phyloP scores from a whole-genome alignment of 2,888 invertebrate species.

The Catocala sponsa region DNA sequence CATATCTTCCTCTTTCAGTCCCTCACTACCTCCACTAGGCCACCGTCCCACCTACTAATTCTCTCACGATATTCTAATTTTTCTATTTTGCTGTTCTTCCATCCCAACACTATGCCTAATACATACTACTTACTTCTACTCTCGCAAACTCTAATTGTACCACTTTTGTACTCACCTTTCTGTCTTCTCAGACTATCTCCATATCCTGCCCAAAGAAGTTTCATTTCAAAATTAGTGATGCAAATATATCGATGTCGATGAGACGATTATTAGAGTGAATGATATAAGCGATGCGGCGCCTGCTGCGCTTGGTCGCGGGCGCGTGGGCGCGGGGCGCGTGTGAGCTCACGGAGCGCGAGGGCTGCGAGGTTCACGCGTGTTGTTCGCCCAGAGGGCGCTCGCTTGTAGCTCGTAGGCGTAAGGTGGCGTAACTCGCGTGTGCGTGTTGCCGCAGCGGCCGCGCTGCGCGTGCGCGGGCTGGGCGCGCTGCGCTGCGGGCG shows the following conservation, averaged over 20 bases:
- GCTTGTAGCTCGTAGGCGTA: slow-evolving; percentile 64
- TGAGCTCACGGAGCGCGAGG: slow-evolving; percentile 43
- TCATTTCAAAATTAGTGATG: not conserved
- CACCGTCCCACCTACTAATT: too few species aligned
- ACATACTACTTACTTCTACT: too few species aligned
- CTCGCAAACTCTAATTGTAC: too few species aligned
- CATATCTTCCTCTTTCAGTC: too few species aligned
- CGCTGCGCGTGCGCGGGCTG: slow-evolving; percentile 87
- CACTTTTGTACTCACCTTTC: too few species aligned
- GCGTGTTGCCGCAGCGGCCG: slow-evolving; percentile 86
- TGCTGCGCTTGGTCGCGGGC: slow-evolving; percentile 7
- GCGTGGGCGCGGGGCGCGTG: slow-evolving; percentile 33
- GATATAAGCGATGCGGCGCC: slow-evolving; percentile 5
- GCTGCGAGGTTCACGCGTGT: slow-evolving; percentile 67
- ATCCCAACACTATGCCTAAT: too few species aligned
- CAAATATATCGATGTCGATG: slow-evolving; percentile 3
- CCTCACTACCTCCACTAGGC: too few species aligned
- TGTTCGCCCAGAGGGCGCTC: slow-evolving; percentile 74
- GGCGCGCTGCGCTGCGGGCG: slow-evolving; percentile 86
- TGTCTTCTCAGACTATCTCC: too few species aligned
- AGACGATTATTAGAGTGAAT: not conserved
- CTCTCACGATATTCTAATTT: too few species aligned
- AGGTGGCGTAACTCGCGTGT: slow-evolving; percentile 48
- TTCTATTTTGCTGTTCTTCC: too few species aligned
- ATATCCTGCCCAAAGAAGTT: not conserved